A percentile compares a stretch with the other conserved stretches of the same genome.
Evolutionary conservation across 2,797 vertebrate species (phyloP).

Genomic region (Vireo griseus): DNA sequence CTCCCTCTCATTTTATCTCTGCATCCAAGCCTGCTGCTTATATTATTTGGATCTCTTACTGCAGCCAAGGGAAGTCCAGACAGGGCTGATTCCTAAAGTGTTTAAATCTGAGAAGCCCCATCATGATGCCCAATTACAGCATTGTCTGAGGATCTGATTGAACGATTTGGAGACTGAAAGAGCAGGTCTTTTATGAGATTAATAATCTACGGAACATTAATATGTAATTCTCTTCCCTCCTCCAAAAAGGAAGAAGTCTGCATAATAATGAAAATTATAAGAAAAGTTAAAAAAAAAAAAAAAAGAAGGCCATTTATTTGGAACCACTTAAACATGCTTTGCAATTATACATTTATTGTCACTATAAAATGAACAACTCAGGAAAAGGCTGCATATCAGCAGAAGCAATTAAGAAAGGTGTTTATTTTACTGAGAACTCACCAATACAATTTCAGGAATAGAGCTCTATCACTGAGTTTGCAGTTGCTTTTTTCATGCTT

Average conservation of each 20-base stretch:
- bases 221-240: not conserved
- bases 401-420: constrained; percentile 36
- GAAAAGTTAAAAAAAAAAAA: not conserved
- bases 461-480: not conserved
- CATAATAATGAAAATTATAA: constrained; percentile 4
- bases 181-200: not conserved
- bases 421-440: constrained; percentile 39
- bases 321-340: not conserved
- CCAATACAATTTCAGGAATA: not conserved
- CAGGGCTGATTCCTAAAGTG: not conserved
- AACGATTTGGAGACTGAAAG: not conserved
- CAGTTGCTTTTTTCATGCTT: constrained; percentile 16
- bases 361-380: not conserved
- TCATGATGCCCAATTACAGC: not conserved
- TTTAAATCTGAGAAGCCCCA: not conserved
- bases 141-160: not conserved
- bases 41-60: not conserved
- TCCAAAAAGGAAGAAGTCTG: not conserved
- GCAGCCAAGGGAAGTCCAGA: not conserved
- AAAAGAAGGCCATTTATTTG: not conserved
- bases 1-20: not conserved
- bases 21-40: not conserved
- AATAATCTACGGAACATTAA: constrained; percentile 10
- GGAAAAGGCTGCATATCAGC: not conserved
- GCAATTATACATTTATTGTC: constrained; percentile 16